phyloP scores from a whole-genome alignment of 2,797 vertebrate genomes.

The Halcyon chelicuti region DNA sequence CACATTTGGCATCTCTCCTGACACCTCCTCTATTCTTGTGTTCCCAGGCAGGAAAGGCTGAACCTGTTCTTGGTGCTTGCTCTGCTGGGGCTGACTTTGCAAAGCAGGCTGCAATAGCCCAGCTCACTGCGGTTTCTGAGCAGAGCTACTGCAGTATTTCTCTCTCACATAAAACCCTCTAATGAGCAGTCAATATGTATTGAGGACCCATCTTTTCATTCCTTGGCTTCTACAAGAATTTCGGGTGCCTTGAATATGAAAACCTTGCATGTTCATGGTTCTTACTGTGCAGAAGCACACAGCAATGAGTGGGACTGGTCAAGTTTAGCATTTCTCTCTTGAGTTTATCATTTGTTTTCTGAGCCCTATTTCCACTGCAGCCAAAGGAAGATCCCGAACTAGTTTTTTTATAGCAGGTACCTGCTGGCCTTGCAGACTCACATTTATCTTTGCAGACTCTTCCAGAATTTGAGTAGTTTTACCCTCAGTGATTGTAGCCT shows the following conservation, averaged over 20 bases:
- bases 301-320: neutral
- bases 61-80: neutral
- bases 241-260: neutral
- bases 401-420: neutral
- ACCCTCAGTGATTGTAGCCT: neutral
- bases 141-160: neutral
- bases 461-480: neutral
- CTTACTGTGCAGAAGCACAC: neutral
- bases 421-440: neutral
- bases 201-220: neutral
- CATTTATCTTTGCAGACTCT: neutral
- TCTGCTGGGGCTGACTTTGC: neutral
- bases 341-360: neutral
- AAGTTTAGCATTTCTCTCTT: neutral
- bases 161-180: neutral
- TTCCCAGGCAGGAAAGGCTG: neutral
- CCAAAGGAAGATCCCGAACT: neutral
- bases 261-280: neutral
- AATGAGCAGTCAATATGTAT: neutral
- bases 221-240: neutral
- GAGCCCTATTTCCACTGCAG: neutral
- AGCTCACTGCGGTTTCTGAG: neutral
- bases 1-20: neutral
- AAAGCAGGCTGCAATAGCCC: neutral
- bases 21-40: accelerated